These are phyloP conservation scores for Lacerta viridis DNA, from an alignment of 2,797 vertebrate genomes.

Conservation along the genomic window DNA sequence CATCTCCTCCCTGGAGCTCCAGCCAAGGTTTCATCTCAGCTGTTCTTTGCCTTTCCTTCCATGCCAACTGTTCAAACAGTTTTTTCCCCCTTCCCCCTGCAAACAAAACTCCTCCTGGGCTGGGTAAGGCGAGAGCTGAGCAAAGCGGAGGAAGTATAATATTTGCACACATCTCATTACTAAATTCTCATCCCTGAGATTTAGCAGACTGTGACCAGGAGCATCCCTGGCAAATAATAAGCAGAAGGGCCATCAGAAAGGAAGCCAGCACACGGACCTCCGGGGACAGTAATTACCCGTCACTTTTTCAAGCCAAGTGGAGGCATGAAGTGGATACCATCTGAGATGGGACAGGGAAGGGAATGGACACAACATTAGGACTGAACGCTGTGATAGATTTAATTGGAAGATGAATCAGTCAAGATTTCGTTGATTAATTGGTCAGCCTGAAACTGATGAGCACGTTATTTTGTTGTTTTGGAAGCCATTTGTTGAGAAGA, in stretches of 20 bases:
- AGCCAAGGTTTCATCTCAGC: neutral
- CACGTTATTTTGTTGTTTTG: neutral
- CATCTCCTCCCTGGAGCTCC: neutral
- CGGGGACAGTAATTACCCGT: constrained; percentile 15
- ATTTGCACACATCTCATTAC: constrained; percentile 53
- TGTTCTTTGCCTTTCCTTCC: neutral
- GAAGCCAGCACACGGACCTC: neutral
- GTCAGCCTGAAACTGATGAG: neutral
- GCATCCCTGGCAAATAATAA: constrained; percentile 32
- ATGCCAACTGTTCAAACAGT: constrained; percentile 23
- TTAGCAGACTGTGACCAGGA: constrained; percentile 3
- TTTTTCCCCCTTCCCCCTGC: neutral
- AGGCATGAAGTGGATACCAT: neutral
- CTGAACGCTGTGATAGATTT: neutral
- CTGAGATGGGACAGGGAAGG: neutral
- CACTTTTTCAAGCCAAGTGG: neutral
- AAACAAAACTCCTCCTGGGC: constrained; percentile 11
- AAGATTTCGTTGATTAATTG: neutral
- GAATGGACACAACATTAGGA: too few species aligned
- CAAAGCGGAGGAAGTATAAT: constrained; percentile 34
- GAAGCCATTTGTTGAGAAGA: neutral
- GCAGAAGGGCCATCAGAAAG: constrained; percentile 21
- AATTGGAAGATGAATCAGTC: constrained; percentile 33
- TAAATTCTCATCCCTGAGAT: constrained; percentile 30
- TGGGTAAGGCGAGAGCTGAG: neutral